phyloP scores from a whole-genome alignment of 2,888 invertebrate genomes.

The Synanthedon myopaeformis region DNA sequence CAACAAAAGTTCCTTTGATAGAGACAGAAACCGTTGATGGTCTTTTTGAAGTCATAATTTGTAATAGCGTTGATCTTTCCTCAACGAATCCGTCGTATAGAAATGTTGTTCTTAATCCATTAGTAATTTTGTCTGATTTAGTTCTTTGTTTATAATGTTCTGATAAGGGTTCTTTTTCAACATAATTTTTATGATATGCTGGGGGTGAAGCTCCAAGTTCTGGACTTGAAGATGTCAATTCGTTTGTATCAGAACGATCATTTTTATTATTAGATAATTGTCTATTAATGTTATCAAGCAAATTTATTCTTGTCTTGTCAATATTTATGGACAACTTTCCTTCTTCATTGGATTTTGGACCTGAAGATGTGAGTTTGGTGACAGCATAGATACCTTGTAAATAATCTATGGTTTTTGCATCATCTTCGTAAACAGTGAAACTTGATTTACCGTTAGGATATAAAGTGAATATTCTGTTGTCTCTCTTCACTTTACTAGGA shows the following conservation, averaged over 20 bases:
- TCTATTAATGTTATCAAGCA: too few relatives aligned
- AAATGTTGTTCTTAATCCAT: too few relatives aligned
- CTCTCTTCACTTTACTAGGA: conserved; percentile 38
- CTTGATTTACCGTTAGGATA: conserved; percentile 38
- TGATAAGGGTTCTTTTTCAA: too few relatives aligned
- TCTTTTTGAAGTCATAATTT: conserved; percentile 35
- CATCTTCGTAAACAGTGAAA: conserved; percentile 52
- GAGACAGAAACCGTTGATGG: conserved; percentile 30
- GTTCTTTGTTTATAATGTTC: too few relatives aligned
- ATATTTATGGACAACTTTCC: conserved; percentile 36
- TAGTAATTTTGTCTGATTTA: too few relatives aligned
- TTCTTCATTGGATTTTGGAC: conserved; percentile 25
- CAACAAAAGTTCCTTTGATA: conserved; percentile 30
- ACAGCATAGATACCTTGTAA: conserved; percentile 27
- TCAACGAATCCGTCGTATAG: conserved; percentile 33
- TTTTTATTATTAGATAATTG: too few relatives aligned
- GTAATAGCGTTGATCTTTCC: conserved; percentile 38
- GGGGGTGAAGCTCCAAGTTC: too few relatives aligned
- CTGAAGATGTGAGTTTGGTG: conserved; percentile 26
- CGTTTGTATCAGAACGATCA: too few relatives aligned
- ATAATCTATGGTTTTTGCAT: conserved; percentile 44
- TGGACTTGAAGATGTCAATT: too few relatives aligned
- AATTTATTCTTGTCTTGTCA: conserved; percentile 32
- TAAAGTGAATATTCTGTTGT: conserved; percentile 35
- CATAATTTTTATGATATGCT: too few relatives aligned